These are phyloP conservation scores for Thysanoteuthis rhombus DNA, from an alignment of 2,888 invertebrate genomes.

Conservation along the genomic window DNA sequence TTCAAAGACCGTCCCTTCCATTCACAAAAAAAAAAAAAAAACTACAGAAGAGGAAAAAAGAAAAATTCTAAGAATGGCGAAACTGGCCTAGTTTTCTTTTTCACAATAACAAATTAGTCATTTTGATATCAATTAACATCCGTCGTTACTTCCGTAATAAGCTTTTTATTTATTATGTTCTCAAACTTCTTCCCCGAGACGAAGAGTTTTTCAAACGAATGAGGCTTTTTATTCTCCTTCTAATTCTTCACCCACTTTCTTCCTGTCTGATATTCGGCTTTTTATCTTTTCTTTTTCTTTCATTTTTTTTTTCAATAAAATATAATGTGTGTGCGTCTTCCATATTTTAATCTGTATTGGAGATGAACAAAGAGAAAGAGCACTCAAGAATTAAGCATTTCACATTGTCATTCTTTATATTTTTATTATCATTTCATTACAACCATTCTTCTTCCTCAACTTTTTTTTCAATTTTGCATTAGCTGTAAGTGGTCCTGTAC, in stretches of 20 bases:
- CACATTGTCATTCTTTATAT: too few species aligned
- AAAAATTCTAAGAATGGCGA: neutral
- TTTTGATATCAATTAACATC: neutral
- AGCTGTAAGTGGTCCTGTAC: too few species aligned
- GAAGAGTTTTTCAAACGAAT: neutral
- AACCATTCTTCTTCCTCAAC: too few species aligned
- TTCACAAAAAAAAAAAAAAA: neutral
- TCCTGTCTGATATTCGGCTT: neutral
- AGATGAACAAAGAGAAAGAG: too few species aligned
- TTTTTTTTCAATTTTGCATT: too few species aligned
- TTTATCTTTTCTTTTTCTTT: neutral
- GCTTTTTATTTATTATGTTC: neutral
- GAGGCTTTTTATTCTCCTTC: neutral
- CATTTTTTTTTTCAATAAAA: neutral
- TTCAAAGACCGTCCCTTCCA: neutral
- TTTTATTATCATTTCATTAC: too few species aligned
- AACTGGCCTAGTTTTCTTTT: neutral
- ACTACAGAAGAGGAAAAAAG: neutral
- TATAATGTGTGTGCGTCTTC: neutral
- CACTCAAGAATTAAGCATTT: too few species aligned
- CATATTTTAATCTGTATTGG: too few species aligned
- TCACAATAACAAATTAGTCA: neutral
- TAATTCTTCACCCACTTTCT: neutral
- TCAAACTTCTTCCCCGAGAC: neutral
- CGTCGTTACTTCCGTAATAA: neutral